Evolutionary conservation across 2,888 invertebrate species (phyloP).

Genomic region (Melanostoma scalare): DNA sequence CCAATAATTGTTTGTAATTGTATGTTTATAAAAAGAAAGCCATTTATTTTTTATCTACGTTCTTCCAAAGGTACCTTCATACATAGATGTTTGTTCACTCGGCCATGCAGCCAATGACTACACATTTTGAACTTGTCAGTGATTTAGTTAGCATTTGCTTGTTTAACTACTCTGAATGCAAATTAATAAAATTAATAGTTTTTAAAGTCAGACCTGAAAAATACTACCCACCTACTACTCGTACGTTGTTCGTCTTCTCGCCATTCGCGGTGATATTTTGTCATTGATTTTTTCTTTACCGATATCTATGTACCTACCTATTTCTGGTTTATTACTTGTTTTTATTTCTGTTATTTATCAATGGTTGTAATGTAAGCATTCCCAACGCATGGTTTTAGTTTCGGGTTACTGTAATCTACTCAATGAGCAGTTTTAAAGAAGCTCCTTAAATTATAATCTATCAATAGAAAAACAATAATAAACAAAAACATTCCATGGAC

Average conservation of each 20-base stretch:
- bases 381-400: constrained; percentile 59
- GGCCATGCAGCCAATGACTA: constrained; percentile 50
- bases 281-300: constrained; percentile 71
- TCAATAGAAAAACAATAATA: constrained; percentile 26
- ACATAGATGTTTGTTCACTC: constrained; percentile 1
- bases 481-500: constrained; percentile 50
- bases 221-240: constrained; percentile 23
- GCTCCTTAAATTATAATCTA: constrained; percentile 49
- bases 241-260: constrained; percentile 4
- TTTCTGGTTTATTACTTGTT: constrained; percentile 40
- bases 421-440: constrained; percentile 32
- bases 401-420: constrained; percentile 57
- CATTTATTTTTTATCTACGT: constrained; percentile 36
- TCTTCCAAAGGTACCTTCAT: not conserved
- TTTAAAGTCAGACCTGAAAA: constrained; percentile 1
- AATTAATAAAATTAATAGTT: constrained; percentile 30
- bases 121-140: constrained; percentile 60
- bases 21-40: constrained; percentile 29
- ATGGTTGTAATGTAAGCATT: constrained; percentile 45
- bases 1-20: constrained; percentile 54
- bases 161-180: constrained; percentile 45
- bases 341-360: constrained; percentile 42
- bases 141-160: constrained; percentile 44
- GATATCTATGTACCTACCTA: not conserved
- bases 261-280: constrained; percentile 44